Evolutionary conservation across 2,888 invertebrate genomes (phyloP).

Genomic region (Agrochola circellaris): DNA sequence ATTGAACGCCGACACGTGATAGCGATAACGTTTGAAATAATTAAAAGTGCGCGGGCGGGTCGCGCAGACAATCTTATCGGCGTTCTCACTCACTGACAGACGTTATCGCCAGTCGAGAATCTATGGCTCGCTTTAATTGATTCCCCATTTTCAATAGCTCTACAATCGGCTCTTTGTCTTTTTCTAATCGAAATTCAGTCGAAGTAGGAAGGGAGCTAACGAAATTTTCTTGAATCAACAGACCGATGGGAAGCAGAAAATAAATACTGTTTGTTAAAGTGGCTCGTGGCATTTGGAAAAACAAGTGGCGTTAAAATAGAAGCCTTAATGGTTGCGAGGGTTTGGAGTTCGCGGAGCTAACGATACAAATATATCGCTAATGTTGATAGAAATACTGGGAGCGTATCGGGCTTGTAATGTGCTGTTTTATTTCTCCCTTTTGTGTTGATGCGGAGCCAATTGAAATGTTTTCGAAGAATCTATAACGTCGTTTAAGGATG

Average conservation of each 20-base stretch:
- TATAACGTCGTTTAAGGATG: not conserved
- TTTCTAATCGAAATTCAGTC: slow-evolving; percentile 86
- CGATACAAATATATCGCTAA: slow-evolving; percentile 64
- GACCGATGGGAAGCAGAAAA: slow-evolving; percentile 73
- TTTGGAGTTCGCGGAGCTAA: slow-evolving; percentile 40
- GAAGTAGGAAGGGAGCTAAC: slow-evolving; percentile 76
- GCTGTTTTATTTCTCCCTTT: slow-evolving; percentile 44
- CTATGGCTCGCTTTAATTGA: slow-evolving; percentile 89
- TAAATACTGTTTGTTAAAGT: slow-evolving; percentile 80
- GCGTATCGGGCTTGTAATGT: slow-evolving; percentile 35
- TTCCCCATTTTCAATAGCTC: slow-evolving; percentile 81
- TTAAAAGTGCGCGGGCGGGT: slow-evolving; percentile 73
- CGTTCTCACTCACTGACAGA: slow-evolving; percentile 79
- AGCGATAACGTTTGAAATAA: slow-evolving; percentile 76
- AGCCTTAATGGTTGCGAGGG: slow-evolving; percentile 69
- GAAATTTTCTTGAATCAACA: slow-evolving; percentile 83
- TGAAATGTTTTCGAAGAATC: slow-evolving; percentile 15
- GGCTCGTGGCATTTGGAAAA: slow-evolving; percentile 73
- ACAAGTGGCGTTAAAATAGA: slow-evolving; percentile 72
- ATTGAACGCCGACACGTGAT: slow-evolving; percentile 58
- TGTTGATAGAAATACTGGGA: slow-evolving; percentile 53
- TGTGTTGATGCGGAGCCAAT: slow-evolving; percentile 12
- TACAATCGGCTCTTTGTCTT: slow-evolving; percentile 87
- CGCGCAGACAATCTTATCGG: slow-evolving; percentile 76
- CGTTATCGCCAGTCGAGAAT: slow-evolving; percentile 83